Evolutionary conservation across 2,797 vertebrate species (phyloP), one percentile per base, ranked within the genome.

Genomic region (Huso huso): DNA sequence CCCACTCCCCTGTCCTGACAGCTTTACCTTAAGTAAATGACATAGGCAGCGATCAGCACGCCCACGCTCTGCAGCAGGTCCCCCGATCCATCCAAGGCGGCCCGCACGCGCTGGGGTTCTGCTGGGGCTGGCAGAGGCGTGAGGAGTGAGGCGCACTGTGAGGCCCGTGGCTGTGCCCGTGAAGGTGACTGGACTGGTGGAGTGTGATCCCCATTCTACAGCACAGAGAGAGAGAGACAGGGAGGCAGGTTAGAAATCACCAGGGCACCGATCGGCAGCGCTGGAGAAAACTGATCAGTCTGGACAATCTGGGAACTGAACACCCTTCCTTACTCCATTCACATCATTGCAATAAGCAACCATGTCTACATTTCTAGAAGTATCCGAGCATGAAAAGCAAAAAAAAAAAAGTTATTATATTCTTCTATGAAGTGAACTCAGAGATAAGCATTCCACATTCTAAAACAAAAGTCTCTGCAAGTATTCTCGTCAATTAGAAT

Each of bases 11-110:
- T 6, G 51, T 8, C 51, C 51, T 53, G 51, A 6, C 2, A 5
- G 11, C 2, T 70, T 62, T 65, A 94, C 95, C 92, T 91, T 86
- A 93, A 86, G 78, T 93, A 92, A 72, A 97, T 87, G 78, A 94
- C 48, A 69, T 76, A 86, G 64, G 94, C 92, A 0, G 94, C 91
- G 13, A 93, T 53, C 68, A 96, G 82, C 69, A 98, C 87, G 0
- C 93, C 92, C 0, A 93, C 0, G 6, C 95, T 96, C 78, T 98
- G 94, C 73, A 98, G 78, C 75, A 97, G 85, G 73, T 98, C 94
- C 62, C 94, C 95, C n/a, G n/a, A n/a, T n/a, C n/a, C n/a, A n/a
- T n/a, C n/a, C n/a, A n/a, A n/a, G 50, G 94, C 94, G 0, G 94
- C 96, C 0, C 86, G 90, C 71, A 96, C 92, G n/a, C n/a, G 0